Evolutionary conservation across 2,113 vertebrate genomes (phyloP), one percentile per base, ranked within the genome.

Genomic region (Pseudorhombus dupliciocellatus): DNA sequence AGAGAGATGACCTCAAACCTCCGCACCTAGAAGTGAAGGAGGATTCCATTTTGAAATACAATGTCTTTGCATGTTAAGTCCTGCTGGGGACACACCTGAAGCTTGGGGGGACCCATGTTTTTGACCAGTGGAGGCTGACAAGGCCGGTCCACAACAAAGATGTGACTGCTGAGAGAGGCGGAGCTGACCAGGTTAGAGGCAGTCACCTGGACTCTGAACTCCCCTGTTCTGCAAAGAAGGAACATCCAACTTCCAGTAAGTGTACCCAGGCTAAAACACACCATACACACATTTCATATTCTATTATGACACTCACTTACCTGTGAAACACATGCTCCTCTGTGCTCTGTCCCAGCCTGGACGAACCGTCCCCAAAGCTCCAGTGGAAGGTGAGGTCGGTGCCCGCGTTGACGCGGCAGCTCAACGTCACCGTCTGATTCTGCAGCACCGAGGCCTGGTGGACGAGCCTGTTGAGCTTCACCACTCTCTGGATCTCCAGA

Each of bases 61-160:
- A 10, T 9, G 8, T 12, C 1, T 4, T 30, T 14, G 7, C 20
- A 26, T 25, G 26, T 21, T 28, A 0, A 14, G 9, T 14, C 5
- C 42, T 18, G 34, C 31, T 18, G 4, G 18, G 28, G 8, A 73
- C 18, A 10, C 90, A 96, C 95, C 94, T 95, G 93, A 7, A 95
- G 65, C 73, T 79, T 92, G 2, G 44, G 31, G 0, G 94, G 95
- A 18, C 95, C 95, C 93, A 94, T 92, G 84, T 93, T 94, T 87
- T 94, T 94, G 24, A 96, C 93, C 0, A 92, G 89, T 22, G 95
- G 95, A 31, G 95, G 95, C 31, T 89, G 91, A 85, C 95, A 96
- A 7, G 87, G 88, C 22, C 85, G 60, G 10, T 57, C 66, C 58
- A 95, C 90, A 0, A 95, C 78, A 73, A 96, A 96, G 16, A 96